Evolutionary conservation across 1,140 invertebrate species (phyloP).

Genomic region (Phenacoccus solenopsis): DNA sequence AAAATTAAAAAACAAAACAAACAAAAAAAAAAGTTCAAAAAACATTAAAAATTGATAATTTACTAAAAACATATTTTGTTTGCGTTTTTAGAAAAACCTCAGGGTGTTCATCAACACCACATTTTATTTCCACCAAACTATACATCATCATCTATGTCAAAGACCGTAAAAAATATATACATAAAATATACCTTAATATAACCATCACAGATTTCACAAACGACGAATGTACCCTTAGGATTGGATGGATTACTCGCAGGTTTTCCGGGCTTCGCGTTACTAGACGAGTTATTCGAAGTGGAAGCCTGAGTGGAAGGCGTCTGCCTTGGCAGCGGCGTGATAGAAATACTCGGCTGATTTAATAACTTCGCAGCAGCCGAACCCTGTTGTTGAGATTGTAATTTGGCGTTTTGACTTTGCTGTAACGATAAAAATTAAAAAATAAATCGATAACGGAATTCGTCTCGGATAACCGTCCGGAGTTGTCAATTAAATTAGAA

Average conservation of each 20-base stretch:
- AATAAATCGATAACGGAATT: too few species aligned
- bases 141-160: background rate
- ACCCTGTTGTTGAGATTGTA: background rate
- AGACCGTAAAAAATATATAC: background rate
- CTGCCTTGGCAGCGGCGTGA: conserved; percentile 62
- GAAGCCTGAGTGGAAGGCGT: conserved; percentile 31
- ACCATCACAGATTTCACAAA: conserved; percentile 90
- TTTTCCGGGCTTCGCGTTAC: conserved; percentile 33
- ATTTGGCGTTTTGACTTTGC: background rate
- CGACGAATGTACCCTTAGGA: conserved; percentile 70
- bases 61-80: too few species aligned
- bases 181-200: conserved; percentile 73
- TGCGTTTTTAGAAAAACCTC: too few species aligned
- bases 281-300: conserved; percentile 26
- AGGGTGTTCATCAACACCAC: too few species aligned
- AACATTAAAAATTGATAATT: too few species aligned
- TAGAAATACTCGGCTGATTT: conserved; percentile 76
- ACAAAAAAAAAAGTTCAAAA: too few species aligned
- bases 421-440: background rate
- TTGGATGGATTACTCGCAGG: conserved; percentile 25
- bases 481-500: too few species aligned
- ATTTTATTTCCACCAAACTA: background rate
- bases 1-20: too few species aligned
- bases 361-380: conserved; percentile 36
- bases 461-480: too few species aligned